Evolutionary conservation across 1,140 invertebrate species (phyloP).

Genomic region (Apis florea): DNA sequence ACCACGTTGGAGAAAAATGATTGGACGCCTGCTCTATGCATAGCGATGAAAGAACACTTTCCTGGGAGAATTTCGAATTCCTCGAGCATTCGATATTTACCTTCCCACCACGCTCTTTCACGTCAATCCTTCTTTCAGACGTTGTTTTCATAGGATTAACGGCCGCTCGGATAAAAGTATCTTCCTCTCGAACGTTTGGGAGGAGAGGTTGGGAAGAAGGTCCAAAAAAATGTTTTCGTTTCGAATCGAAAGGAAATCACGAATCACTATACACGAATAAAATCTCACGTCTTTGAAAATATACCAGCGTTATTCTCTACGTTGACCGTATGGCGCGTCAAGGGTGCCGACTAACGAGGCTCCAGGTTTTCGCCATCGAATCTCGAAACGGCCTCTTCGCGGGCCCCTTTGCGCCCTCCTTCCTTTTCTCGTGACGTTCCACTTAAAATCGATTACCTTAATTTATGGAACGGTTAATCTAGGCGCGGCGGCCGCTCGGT

Average conservation of each 20-base stretch:
- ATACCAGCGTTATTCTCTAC: background rate
- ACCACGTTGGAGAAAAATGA: slow-evolving; percentile 13
- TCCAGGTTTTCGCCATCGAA: slow-evolving; percentile 43
- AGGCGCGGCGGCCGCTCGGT: slow-evolving; percentile 16
- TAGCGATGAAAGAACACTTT: background rate
- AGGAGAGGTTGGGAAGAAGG: no score
- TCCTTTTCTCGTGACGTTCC: slow-evolving; percentile 10
- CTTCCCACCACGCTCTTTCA: background rate
- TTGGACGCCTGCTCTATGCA: background rate
- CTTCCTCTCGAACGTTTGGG: background rate
- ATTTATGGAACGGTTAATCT: slow-evolving; percentile 49
- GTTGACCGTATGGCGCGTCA: slow-evolving; percentile 45
- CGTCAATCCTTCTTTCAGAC: background rate
- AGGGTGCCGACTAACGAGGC: slow-evolving; percentile 57
- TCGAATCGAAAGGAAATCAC: no score
- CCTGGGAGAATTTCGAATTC: slow-evolving; percentile 9
- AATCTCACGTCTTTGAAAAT: background rate
- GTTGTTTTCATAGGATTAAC: slow-evolving; percentile 42
- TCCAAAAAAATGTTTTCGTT: background rate
- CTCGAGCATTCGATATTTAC: background rate
- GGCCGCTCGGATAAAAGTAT: background rate
- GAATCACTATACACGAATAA: no score
- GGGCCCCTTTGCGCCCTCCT: slow-evolving; percentile 18
- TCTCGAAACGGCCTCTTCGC: slow-evolving; percentile 41
- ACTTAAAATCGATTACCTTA: slow-evolving; percentile 49